Evolutionary conservation across 2,113 vertebrate species (phyloP).

Genomic region (Galeopterus variegatus): DNA sequence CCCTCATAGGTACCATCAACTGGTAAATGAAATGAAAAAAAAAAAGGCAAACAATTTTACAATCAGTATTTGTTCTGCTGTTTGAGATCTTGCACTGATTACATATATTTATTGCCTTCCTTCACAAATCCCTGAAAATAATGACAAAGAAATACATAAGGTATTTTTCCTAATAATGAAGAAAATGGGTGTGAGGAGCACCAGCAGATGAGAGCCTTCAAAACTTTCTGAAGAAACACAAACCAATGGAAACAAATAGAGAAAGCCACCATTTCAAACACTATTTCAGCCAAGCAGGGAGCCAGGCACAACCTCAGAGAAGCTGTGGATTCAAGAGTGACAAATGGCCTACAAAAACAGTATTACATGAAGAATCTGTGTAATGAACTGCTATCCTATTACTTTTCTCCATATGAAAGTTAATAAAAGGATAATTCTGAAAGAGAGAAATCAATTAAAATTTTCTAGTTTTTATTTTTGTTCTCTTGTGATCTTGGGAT

Average conservation of each 20-base stretch:
- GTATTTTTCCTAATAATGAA: slow-evolving; percentile 38
- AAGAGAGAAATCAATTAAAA: background rate
- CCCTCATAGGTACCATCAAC: background rate
- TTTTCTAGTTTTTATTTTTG: background rate
- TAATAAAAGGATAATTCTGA: background rate
- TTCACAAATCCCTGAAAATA: background rate
- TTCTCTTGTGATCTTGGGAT: slow-evolving; percentile 23
- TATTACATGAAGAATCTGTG: background rate
- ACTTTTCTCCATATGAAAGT: slow-evolving; percentile 2
- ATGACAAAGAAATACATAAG: slow-evolving; percentile 6
- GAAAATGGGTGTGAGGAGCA: background rate
- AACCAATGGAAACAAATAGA: background rate
- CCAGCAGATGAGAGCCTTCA: background rate
- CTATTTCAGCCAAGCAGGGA: background rate
- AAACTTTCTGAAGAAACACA: slow-evolving; percentile 37
- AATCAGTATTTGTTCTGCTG: background rate
- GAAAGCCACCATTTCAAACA: background rate
- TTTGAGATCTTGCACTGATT: background rate
- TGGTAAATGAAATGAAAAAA: slow-evolving; percentile 59
- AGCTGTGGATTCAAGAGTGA: background rate
- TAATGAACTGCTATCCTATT: background rate
- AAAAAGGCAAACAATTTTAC: background rate
- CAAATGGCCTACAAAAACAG: background rate
- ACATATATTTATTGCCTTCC: slow-evolving; percentile 10
- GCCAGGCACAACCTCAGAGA: background rate